Base-by-base conservation (phyloP, 2,113 vertebrate species). In the Tylochromis polylepis region DNA sequence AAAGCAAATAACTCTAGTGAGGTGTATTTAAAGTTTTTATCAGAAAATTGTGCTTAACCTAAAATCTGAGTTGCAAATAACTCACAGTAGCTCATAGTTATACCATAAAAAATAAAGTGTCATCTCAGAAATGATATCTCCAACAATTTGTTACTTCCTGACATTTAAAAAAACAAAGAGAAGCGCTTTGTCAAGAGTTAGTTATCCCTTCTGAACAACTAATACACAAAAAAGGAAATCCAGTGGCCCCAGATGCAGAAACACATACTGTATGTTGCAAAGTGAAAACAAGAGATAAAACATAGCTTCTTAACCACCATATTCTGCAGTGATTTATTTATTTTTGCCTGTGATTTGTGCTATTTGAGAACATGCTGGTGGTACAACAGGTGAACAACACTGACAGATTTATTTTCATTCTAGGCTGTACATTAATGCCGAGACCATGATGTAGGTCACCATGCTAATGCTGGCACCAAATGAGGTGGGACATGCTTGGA, bases 391-490 rank as follows among this genome's bases (percentile, higher is more conserved):
- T 29, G 55, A 83, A 80, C 41, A 70, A 55, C 22, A 24, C 36
- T 22, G 72, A 80, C 83, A 90, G 75, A 83, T 83, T 81, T 82
- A 75, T 84, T 84, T 79, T 87, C 57, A 60, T 41, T 31, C 79
- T 5, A 20, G 31, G 22, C 58, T 59, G 18, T 56, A 34, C 67
- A 82, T 88, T 84, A 87, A 87, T 86, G 86, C 43, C 24, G 82
- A 72, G 72, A 88, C 82, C 57, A 79, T 20, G 81, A 93, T 95
- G 82, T 92, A 91, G 91, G 89, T 91, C 94, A 95, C 70, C 29
- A 15, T 79, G 82, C 84, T 84, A 84, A 88, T 72, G 79, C 43
- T 85, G 78, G 91, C 85, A 88, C 22, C 58, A 81, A 87, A 87
- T 34, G 2, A 62, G 85, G 89, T 16, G 78, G 72, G 31, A 70